phyloP scores from a whole-genome alignment of 2,113 vertebrate species.

The Lanius ludovicianus region DNA sequence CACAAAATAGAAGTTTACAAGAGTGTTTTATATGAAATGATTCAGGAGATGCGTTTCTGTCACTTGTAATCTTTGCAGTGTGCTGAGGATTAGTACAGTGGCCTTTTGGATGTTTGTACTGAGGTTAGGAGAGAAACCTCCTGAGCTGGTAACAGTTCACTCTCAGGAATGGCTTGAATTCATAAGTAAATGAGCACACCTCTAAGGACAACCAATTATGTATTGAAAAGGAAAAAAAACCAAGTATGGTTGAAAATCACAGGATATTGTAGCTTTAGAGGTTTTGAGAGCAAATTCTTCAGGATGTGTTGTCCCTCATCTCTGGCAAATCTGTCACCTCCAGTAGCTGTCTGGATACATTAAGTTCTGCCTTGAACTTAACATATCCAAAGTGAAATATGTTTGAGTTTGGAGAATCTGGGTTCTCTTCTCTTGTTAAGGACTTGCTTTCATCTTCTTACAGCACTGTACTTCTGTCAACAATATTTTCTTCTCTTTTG shows the following conservation, averaged over 20 bases:
- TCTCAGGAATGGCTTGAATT: background rate
- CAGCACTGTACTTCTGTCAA: background rate
- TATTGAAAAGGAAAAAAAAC: background rate
- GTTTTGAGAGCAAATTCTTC: background rate
- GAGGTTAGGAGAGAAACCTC: background rate
- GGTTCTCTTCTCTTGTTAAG: background rate
- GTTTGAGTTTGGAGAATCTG: background rate
- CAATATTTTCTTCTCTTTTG: background rate
- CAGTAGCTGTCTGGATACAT: background rate
- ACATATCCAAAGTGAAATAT: background rate
- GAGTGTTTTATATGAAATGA: background rate
- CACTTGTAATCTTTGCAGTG: background rate
- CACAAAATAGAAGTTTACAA: background rate
- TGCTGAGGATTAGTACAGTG: background rate
- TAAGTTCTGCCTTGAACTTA: background rate
- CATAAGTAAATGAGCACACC: background rate
- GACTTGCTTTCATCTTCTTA: background rate
- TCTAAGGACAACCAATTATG: background rate
- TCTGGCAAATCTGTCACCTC: background rate
- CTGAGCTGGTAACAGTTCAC: fast-evolving
- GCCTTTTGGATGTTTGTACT: background rate
- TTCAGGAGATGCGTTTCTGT: background rate
- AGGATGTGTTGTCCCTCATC: background rate
- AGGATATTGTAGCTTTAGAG: background rate
- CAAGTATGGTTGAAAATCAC: background rate